phyloP scores from a whole-genome alignment of 2,797 vertebrate genomes.

The Adrianichthys oophorus region DNA sequence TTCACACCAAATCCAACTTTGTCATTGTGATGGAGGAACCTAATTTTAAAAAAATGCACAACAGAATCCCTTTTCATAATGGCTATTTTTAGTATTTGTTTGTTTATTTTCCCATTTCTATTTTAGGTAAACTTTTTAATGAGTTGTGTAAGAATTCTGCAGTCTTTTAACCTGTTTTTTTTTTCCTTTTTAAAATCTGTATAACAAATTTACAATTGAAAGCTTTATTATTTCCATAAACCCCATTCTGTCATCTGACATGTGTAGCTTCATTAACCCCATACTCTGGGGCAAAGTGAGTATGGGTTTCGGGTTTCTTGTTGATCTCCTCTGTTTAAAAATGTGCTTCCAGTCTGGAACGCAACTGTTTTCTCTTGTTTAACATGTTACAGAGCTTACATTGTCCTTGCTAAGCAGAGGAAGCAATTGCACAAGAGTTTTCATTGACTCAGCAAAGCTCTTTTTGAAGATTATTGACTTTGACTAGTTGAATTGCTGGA shows the following conservation, averaged over 20 bases:
- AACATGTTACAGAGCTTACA: slow-evolving; percentile 3
- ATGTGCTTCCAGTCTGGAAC: neutral
- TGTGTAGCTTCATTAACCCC: slow-evolving; percentile 1
- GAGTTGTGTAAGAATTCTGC: too few species aligned
- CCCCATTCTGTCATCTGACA: neutral
- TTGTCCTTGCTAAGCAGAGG: slow-evolving; percentile 1
- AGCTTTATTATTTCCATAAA: too few species aligned
- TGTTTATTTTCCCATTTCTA: too few species aligned
- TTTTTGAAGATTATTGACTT: slow-evolving; percentile 7
- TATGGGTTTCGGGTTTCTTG: neutral
- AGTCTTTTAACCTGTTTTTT: too few species aligned
- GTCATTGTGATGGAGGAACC: too few species aligned
- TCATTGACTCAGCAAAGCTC: neutral
- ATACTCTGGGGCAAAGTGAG: neutral
- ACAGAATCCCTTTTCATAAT: too few species aligned
- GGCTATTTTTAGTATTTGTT: too few species aligned
- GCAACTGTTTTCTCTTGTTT: neutral
- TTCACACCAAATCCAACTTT: too few species aligned
- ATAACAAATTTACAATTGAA: too few species aligned
- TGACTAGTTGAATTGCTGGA: slow-evolving; percentile 14
- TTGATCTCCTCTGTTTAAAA: neutral
- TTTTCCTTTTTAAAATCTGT: too few species aligned
- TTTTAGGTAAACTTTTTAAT: too few species aligned
- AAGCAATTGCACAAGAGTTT: slow-evolving; percentile 10
- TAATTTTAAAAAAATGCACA: too few species aligned